These are phyloP conservation scores for Cataglyphis rosenhaueri DNA, from an alignment of 2,888 invertebrate genomes.

Conservation along the genomic window DNA sequence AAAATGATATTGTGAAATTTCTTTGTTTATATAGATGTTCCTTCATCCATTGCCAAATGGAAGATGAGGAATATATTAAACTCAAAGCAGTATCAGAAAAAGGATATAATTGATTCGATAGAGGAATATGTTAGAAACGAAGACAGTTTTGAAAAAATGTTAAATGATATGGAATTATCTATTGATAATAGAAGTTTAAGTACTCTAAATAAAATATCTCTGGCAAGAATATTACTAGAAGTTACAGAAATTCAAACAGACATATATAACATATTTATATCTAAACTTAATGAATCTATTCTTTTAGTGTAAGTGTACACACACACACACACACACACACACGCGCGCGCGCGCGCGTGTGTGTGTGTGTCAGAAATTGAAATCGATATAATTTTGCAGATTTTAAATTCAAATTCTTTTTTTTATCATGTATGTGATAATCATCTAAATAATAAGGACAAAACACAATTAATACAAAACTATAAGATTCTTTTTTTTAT, in stretches of 20 bases:
- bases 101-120: slow-evolving; percentile 76
- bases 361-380: not conserved
- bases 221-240: slow-evolving; percentile 80
- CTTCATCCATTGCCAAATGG: slow-evolving; percentile 66
- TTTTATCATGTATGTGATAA: not conserved
- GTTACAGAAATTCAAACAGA: slow-evolving; percentile 78
- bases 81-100: slow-evolving; percentile 62
- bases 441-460: not conserved
- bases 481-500: no score
- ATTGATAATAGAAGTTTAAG: slow-evolving; percentile 63
- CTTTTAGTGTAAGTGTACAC: slow-evolving; percentile 74
- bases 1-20: not conserved
- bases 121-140: slow-evolving; percentile 76
- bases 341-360: no score
- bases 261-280: slow-evolving; percentile 74
- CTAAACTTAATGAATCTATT: slow-evolving; percentile 79
- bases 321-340: no score
- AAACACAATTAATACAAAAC: not conserved
- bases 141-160: slow-evolving; percentile 76
- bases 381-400: not conserved
- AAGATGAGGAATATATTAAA: slow-evolving; percentile 75
- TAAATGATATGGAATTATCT: slow-evolving; percentile 75
- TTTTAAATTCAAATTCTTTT: not conserved
- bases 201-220: slow-evolving; percentile 72
- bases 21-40: slow-evolving; percentile 54